These are phyloP conservation scores for Leptinotarsa undecemlineata DNA, from an alignment of 1,140 invertebrate species.

Conservation along the genomic window DNA sequence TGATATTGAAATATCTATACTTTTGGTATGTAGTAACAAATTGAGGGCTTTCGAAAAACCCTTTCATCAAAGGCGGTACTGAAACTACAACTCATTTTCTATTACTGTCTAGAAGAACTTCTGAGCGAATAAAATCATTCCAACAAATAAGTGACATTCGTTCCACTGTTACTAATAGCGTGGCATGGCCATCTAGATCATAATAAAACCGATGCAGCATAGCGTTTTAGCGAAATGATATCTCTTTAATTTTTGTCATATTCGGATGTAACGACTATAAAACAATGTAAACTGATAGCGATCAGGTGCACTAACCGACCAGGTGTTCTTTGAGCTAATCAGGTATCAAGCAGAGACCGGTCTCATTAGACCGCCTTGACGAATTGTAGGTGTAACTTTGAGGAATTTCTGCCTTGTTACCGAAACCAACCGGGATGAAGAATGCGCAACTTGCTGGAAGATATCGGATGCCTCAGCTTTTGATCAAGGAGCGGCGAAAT, in stretches of 20 bases:
- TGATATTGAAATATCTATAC: too few relatives aligned
- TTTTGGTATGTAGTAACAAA: too few relatives aligned
- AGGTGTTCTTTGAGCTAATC: background rate
- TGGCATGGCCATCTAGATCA: background rate
- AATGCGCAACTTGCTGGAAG: background rate
- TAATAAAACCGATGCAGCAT: background rate
- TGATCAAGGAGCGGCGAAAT: too few relatives aligned
- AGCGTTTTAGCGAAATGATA: background rate
- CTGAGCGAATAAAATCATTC: too few relatives aligned
- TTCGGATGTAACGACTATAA: background rate
- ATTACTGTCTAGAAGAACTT: too few relatives aligned
- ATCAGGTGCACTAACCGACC: background rate
- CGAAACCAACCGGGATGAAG: background rate
- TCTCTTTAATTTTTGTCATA: slow-evolving; percentile 1
- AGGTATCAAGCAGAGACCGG: background rate
- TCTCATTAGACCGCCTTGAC: slow-evolving; percentile 7
- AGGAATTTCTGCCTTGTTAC: slow-evolving; percentile 5
- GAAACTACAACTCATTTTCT: too few relatives aligned
- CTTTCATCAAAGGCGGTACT: too few relatives aligned
- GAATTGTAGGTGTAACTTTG: slow-evolving; percentile 8
- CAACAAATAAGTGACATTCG: too few relatives aligned
- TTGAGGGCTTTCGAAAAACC: too few relatives aligned
- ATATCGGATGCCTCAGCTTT: background rate
- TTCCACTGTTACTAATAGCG: too few relatives aligned
- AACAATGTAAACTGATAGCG: background rate